Evolutionary conservation across 2,113 vertebrate species (phyloP).

Genomic region (Neodon shergylaensis): DNA sequence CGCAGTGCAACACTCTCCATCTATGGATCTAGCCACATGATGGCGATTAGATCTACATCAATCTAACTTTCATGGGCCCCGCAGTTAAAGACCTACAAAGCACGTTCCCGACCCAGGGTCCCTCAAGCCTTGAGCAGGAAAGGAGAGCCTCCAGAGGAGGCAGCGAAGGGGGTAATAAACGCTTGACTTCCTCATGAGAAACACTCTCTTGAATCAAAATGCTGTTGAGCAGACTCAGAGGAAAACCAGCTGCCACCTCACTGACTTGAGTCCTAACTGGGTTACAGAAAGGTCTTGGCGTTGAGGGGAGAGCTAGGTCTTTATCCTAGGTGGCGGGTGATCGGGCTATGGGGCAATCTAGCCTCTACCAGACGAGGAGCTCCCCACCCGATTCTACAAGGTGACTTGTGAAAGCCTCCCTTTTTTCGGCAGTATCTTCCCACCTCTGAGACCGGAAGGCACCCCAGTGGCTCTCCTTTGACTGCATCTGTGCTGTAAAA

Average conservation of each 20-base stretch:
- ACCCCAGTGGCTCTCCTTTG: neutral
- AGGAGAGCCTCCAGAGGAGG: neutral
- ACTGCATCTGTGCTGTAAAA: neutral
- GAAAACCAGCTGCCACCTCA: neutral
- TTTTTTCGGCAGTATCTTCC: neutral
- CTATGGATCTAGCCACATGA: neutral
- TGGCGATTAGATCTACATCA: neutral
- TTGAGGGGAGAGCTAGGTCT: neutral
- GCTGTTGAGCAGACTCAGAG: neutral
- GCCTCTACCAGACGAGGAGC: neutral
- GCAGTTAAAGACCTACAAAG: neutral
- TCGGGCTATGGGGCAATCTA: neutral
- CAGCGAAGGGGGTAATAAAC: neutral
- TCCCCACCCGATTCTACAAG: neutral
- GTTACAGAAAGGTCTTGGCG: neutral
- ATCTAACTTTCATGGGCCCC: neutral
- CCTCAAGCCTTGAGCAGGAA: neutral
- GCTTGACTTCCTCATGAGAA: slow-evolving; percentile 25
- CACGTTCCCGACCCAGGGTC: neutral
- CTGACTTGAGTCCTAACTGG: neutral
- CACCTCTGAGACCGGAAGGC: neutral
- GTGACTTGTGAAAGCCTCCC: neutral
- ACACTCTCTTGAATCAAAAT: neutral
- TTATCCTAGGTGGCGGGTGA: neutral
- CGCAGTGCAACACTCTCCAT: neutral